A percentile compares a stretch with the other conserved stretches of the same genome.
These are phyloP conservation scores for Archocentrus centrarchus DNA, from an alignment of 2,113 vertebrate genomes.

Conservation along the genomic window DNA sequence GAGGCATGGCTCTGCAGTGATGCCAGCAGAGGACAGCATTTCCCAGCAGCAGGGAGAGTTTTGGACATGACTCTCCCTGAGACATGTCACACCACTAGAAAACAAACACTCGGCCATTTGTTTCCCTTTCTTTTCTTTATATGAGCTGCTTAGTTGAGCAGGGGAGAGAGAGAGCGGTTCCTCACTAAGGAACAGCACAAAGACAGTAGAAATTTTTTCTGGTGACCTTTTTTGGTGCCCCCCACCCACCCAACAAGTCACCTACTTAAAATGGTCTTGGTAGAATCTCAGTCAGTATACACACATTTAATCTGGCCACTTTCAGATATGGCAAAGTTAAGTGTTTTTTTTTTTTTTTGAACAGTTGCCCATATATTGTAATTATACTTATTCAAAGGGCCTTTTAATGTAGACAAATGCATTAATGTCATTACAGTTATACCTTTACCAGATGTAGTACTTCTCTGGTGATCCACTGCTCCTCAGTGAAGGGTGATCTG, in stretches of 20 bases:
- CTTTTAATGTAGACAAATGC: conserved; percentile 8
- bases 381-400: neutral
- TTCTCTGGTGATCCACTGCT: neutral
- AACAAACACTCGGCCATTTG: conserved; percentile 62
- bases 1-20: conserved; percentile 54
- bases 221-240: too few species aligned
- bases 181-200: neutral
- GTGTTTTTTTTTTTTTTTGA: neutral
- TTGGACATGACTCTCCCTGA: conserved; percentile 23
- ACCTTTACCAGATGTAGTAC: conserved; percentile 5
- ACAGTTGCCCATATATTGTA: neutral
- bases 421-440: conserved; percentile 1
- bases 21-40: conserved; percentile 73
- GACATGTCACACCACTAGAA: conserved; percentile 54
- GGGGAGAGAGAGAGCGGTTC: neutral
- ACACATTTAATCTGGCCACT: conserved; percentile 9
- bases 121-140: conserved; percentile 50
- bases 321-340: neutral
- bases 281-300: neutral
- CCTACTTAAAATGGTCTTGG: neutral
- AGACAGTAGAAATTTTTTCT: neutral
- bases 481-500: conserved; percentile 1
- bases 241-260: neutral
- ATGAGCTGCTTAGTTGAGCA: conserved; percentile 41
- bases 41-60: conserved; percentile 56